A percentile compares a stretch with the other conserved stretches of the same genome.
These are phyloP conservation scores for Anabas testudineus DNA, from an alignment of 2,797 vertebrate genomes.

Conservation along the genomic window DNA sequence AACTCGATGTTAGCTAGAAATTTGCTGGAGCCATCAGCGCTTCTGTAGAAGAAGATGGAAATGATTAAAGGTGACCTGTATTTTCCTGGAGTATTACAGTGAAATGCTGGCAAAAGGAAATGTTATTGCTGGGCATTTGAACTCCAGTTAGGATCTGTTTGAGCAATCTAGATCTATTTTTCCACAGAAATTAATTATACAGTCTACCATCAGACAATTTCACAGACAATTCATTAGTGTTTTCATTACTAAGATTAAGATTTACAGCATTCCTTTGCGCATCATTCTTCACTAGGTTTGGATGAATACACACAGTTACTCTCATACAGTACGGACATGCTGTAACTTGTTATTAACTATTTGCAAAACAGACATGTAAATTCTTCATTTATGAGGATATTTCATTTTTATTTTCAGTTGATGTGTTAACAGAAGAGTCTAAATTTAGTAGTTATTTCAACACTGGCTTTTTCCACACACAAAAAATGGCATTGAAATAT, in stretches of 20 bases:
- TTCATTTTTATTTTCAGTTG: slow-evolving; percentile 55
- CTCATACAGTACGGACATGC: not conserved
- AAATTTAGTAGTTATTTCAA: slow-evolving; percentile 8
- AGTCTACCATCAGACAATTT: too few species aligned
- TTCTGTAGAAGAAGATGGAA: slow-evolving; percentile 1
- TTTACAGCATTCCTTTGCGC: too few species aligned
- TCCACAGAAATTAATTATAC: not conserved
- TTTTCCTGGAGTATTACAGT: slow-evolving; percentile 10
- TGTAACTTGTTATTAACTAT: not conserved
- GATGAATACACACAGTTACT: not conserved
- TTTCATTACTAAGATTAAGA: too few species aligned
- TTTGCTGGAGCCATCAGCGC: slow-evolving; percentile 36
- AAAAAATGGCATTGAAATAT: slow-evolving; percentile 8
- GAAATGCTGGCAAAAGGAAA: slow-evolving; percentile 2
- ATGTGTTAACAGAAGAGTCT: slow-evolving; percentile 33
- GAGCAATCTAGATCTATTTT: not conserved
- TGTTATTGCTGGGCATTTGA: slow-evolving; percentile 1
- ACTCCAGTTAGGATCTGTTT: slow-evolving; percentile 4
- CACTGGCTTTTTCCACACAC: slow-evolving; percentile 6
- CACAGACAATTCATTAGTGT: too few species aligned
- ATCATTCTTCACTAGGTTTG: too few species aligned
- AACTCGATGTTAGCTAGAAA: slow-evolving; percentile 4
- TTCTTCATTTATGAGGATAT: slow-evolving; percentile 19
- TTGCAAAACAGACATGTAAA: slow-evolving; percentile 7
- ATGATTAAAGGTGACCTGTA: slow-evolving; percentile 2